Base-by-base conservation (phyloP, 2,797 vertebrate genomes). In the Hydrophis major region DNA sequence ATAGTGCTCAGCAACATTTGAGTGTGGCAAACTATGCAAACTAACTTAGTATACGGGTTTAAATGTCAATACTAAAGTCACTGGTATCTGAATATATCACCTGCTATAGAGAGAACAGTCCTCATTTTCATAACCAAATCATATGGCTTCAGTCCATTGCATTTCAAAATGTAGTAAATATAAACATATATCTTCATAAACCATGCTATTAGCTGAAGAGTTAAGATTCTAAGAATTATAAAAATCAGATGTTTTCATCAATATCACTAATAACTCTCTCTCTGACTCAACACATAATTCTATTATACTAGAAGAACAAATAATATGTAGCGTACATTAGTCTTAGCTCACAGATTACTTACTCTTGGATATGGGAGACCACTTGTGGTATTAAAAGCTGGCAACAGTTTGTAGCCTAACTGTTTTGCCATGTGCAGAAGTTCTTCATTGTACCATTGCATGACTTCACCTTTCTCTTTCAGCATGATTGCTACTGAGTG, bases 311-410 rank as follows among this genome's bases (percentile, higher is more conserved):
- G 22, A 88, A 57, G 1, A 11, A 74, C 7, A 88, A 88, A 37
- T 74, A 12, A 63, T 25, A 6, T 12, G 8, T 56, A 20, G n/a
- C 18, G 27, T 20, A 37, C 13, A 2, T 86, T 13, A 66, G 88
- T 37, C n/a, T 57, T 88, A 61, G 37, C 20, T 89, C 56, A 74
- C 10, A 87, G 27, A 60, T 78, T 91, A 98, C 98, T 98, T 97
- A 99, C 99, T 97, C 99, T 98, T 94, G 99, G 99, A 94, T 99
- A 99, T 94, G 99, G 99, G 96, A 99, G 98, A 96, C 99, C 99
- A 92, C 99, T 99, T 97, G 98, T 99, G 96, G 99, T 99, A 97
- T 99, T 99, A 97, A 99, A 99, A 90, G 99, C 99, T 56, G 99
- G 99, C 93, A 99, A 96, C 93, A 99, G 98, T 93, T 99, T 98